These are phyloP conservation scores for Theonella swinhoei DNA, from an alignment of 37 sponge, comb jelly and placozoan genomes.

Conservation along the genomic window DNA sequence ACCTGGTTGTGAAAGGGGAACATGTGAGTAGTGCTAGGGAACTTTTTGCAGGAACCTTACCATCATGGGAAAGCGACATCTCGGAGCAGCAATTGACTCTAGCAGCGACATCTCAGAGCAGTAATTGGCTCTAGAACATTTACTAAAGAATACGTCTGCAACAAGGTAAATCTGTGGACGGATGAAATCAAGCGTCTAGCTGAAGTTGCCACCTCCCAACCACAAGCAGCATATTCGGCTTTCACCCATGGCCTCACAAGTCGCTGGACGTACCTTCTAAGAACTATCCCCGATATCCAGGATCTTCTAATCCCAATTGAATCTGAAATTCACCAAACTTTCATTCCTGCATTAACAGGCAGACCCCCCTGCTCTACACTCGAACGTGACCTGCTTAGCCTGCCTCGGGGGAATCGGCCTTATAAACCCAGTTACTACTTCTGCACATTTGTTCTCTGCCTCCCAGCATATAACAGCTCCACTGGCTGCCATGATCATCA, in stretches of 20 bases:
- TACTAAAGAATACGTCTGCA: constrained; percentile 19
- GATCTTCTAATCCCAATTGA: constrained; percentile 41
- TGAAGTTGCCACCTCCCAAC: constrained; percentile 35
- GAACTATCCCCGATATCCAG: constrained; percentile 32
- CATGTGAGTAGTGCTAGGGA: constrained; percentile 5
- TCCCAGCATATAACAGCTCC: constrained; percentile 14
- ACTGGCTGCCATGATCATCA: neutral
- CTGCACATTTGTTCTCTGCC: neutral
- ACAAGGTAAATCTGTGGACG: constrained; percentile 26
- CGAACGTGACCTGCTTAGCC: constrained; percentile 4
- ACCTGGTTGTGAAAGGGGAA: constrained; percentile 37
- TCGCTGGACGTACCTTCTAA: constrained; percentile 20
- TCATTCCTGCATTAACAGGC: constrained; percentile 27
- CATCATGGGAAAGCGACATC: constrained; percentile 30
- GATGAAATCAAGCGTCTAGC: constrained; percentile 14
- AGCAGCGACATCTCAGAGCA: constrained; percentile 28
- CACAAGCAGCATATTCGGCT: constrained; percentile 33
- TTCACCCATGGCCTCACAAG: constrained; percentile 28
- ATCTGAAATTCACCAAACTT: constrained; percentile 3
- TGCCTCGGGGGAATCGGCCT: constrained; percentile 12
- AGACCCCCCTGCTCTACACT: neutral
- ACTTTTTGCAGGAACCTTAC: constrained; percentile 32
- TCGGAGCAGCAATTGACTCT: constrained; percentile 39
- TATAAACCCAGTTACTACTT: neutral
- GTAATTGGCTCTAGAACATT: constrained; percentile 19